These are phyloP conservation scores for Nothobranchius kuhntae DNA, from an alignment of 2,113 vertebrate species.

Conservation along the genomic window DNA sequence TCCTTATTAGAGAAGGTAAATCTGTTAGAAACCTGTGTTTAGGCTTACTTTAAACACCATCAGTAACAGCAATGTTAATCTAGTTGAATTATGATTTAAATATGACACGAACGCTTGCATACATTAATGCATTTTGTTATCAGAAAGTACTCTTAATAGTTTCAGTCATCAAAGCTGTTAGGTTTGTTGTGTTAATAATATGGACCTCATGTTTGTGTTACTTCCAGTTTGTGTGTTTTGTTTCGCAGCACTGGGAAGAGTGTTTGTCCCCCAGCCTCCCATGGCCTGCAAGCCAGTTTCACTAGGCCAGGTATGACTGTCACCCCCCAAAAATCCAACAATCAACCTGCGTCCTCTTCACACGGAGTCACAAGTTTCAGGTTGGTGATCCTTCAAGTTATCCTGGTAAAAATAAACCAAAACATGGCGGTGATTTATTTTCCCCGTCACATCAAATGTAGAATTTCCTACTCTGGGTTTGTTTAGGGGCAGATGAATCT, in stretches of 20 bases:
- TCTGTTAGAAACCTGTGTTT: neutral
- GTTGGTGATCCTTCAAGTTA: slow-evolving; percentile 52
- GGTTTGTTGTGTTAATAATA: no score
- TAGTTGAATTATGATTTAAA: no score
- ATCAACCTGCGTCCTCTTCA: slow-evolving; percentile 66
- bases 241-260: slow-evolving; percentile 51
- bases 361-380: slow-evolving; percentile 61
- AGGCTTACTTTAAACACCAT: no score
- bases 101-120: no score
- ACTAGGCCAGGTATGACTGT: slow-evolving; percentile 85
- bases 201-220: no score
- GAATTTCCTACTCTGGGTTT: neutral
- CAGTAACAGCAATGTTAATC: no score
- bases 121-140: no score
- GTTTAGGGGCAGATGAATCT: neutral
- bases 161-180: no score
- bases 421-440: no score
- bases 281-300: slow-evolving; percentile 76
- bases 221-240: neutral
- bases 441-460: neutral
- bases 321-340: slow-evolving; percentile 70
- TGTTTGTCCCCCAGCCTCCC: slow-evolving; percentile 62
- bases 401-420: no score
- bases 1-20: neutral
- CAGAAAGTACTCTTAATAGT: no score